Evolutionary conservation across 2,797 vertebrate species (phyloP), one percentile per base, ranked within the genome.

Genomic region (Pelobates cultripes): DNA sequence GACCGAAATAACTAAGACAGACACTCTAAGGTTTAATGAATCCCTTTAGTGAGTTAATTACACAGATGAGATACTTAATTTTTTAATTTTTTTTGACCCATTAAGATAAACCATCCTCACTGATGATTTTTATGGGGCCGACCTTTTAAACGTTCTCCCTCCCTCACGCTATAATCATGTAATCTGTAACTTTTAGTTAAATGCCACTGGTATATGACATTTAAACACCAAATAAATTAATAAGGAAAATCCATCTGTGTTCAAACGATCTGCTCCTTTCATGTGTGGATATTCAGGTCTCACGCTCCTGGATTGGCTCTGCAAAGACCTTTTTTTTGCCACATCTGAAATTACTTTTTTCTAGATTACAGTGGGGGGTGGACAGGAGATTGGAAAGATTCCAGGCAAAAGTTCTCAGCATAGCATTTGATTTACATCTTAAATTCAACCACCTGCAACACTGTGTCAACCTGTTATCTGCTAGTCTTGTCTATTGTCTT

Each of bases 121-220:
- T 82, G 60, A 45, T 12, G 69, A 82, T 74, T 77, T 82, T 82
- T 77, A 77, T 72, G 57, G 75, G 57, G 43, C 6, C 74, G 69
- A 82, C 80, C 74, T 77, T 82, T 82, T 72, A 82, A 82, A 82
- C 71, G 71, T 75, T 80, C 42, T 57, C 64, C 53, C 6, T 64
- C 60, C 72, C 74, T 77, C 42, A 44, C n/a, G 43, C 40, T 77
- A 63, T 51, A 67, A 82, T 77, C 40, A 73, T 72, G 41, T 67
- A 67, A 67, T 82, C 45, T 72, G 57, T 77, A 72, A 77, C 68
- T 53, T 76, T 45, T 44, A 77, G 80, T 57, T 77, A 82, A 82
- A 82, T 82, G 80, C 60, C 80, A 72, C 68, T 77, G 67, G 42
- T 77, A 70, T 76, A 77, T 77, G 80, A 77, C 80, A 82, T 82